Percentiles rank a stretch among this genome's conserved stretches.
These are phyloP conservation scores for Hymenochirus boettgeri DNA, from an alignment of 2,113 vertebrate genomes.

Conservation along the genomic window DNA sequence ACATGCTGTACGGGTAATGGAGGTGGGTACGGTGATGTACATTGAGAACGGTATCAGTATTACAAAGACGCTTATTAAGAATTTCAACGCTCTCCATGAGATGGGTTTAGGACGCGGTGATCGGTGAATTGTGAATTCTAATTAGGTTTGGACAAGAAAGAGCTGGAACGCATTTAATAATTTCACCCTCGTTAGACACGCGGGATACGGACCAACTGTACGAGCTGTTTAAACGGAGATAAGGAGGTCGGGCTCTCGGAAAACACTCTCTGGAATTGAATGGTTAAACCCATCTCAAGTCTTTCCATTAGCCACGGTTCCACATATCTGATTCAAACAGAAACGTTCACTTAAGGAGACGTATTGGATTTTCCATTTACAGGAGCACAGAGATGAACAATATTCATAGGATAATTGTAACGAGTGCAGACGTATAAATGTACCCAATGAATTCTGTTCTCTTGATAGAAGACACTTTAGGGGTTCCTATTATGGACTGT, in stretches of 20 bases:
- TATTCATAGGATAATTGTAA: no score
- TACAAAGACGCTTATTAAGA: constrained; percentile 22
- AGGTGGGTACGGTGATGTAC: constrained; percentile 2
- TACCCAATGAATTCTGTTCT: no score
- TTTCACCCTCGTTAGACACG: constrained; percentile 16
- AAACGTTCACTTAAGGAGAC: no score
- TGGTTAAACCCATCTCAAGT: neutral
- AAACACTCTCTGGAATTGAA: neutral
- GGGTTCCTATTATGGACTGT: no score
- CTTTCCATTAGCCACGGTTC: no score
- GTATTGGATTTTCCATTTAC: no score
- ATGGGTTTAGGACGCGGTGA: neutral
- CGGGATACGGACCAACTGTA: neutral
- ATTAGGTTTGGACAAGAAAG: constrained; percentile 24
- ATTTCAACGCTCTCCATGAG: constrained; percentile 11
- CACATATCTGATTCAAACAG: no score
- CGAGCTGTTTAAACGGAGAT: neutral
- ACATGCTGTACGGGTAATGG: constrained; percentile 3
- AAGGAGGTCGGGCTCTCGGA: neutral
- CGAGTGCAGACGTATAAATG: no score
- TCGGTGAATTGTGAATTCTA: constrained; percentile 14
- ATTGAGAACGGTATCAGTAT: constrained; percentile 5
- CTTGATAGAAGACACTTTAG: no score
- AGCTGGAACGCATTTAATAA: constrained; percentile 7
- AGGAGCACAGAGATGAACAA: no score